Conservation (phyloP, 2,113 vertebrate genomes). For the Stegostoma tigrinum region DNA sequence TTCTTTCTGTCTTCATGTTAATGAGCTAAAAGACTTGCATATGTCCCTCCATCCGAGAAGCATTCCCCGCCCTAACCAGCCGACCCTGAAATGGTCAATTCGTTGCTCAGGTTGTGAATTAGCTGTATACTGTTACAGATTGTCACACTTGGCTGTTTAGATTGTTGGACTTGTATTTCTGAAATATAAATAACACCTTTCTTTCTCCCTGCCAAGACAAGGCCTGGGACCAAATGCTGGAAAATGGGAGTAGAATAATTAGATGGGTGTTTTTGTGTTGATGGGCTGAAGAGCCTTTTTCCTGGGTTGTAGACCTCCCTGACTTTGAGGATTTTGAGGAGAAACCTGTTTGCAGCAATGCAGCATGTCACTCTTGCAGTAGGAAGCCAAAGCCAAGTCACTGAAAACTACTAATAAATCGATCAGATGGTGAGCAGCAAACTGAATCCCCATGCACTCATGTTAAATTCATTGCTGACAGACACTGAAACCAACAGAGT, state of each 20-base stretch:
- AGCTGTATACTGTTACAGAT: background rate
- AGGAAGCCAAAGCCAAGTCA: background rate
- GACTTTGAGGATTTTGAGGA: background rate
- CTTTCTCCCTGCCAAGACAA: too few relatives aligned
- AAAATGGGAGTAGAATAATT: too few relatives aligned
- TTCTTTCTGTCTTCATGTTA: too few relatives aligned
- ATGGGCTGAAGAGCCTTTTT: too few relatives aligned
- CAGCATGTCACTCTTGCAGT: too few relatives aligned
- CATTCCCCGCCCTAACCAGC: too few relatives aligned
- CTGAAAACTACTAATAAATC: background rate
- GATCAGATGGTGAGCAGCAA: background rate
- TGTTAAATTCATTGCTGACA: background rate
- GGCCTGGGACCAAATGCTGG: too few relatives aligned
- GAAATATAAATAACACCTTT: too few relatives aligned
- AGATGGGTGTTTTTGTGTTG: background rate
- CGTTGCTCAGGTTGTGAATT: background rate
- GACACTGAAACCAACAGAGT: background rate
- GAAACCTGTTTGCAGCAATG: background rate
- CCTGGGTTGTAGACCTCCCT: too few relatives aligned
- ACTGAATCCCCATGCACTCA: background rate
- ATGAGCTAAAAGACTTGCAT: too few relatives aligned
- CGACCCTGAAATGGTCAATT: too few relatives aligned
- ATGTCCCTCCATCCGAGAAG: too few relatives aligned
- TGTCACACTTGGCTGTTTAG: background rate
- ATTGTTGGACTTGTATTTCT: background rate